Percentiles rank a stretch among this genome's conserved stretches.
Conservation (phyloP, 2,888 invertebrate species). For the Lithosia quadra region DNA sequence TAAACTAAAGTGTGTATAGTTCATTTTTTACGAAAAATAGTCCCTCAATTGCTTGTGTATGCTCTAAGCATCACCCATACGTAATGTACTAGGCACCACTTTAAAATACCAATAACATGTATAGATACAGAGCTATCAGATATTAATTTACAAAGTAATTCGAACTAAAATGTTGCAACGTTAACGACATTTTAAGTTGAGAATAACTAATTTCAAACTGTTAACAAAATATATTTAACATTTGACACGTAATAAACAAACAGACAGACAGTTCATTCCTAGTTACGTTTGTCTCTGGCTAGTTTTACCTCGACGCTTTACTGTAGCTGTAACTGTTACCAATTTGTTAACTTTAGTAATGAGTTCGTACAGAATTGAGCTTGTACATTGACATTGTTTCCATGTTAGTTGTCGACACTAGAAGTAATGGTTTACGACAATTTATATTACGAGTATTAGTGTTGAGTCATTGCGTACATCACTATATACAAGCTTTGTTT, state of each 20-base stretch:
- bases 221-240: no score
- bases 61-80: background rate
- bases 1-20: background rate
- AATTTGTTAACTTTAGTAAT: background rate
- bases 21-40: background rate
- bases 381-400: background rate
- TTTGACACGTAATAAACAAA: background rate
- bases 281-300: background rate
- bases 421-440: no score
- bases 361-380: background rate
- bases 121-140: no score
- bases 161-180: background rate
- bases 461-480: no score
- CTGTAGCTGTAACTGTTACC: background rate
- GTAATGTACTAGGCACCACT: background rate
- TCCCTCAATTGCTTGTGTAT: background rate
- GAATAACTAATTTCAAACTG: background rate
- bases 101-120: background rate
- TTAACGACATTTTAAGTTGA: background rate
- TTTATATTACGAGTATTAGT: no score
- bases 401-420: background rate
- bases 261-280: background rate
- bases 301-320: slow-evolving; percentile 1
- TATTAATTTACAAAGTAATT: background rate
- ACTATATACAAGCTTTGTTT: no score